Evolutionary conservation across 2,888 invertebrate genomes (phyloP), one percentile per base, ranked within the genome.

Genomic region (Escarpia spicata): DNA sequence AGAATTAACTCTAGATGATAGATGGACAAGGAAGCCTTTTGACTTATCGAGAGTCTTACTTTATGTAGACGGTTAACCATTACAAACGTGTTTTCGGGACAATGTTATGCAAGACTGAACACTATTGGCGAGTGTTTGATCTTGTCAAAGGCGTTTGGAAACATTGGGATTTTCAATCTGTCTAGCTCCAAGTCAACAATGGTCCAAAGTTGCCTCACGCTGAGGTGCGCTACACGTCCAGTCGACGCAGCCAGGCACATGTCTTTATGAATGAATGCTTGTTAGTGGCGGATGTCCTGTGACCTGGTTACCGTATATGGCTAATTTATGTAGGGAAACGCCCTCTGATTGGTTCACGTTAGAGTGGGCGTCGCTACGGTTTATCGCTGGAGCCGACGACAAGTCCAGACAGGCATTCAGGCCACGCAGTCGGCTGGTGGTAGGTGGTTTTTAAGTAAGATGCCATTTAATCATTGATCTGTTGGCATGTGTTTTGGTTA

Each of bases 281-380:
- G 75, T 75, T 75, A 75, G n/a, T 75, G 75, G 26, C 75, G 75
- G n/a, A 26, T 75, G 75, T 26, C 75, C 75, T 75, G 75, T 75
- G 75, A 75, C 75, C 75, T 75, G 75, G 75, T 75, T 75, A 75
- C 75, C 75, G n/a, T 75, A 75, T 75, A 75, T 26, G 75, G 75
- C 75, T 75, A 75, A 75, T 75, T 75, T 75, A 75, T 75, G 75
- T 75, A 75, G 75, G 75, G 19, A 75, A 26, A 75, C 75, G 75
- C 75, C 6, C 75, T 75, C 26, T 75, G 75, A 75, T 75, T 75
- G 75, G 75, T 75, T 75, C 26, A 26, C n/a, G 75, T 26, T 75
- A 75, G 26, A 75, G 75, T 19, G 75, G 75, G 75, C 75, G 75
- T 15, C 6, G 75, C 75, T 19, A 26, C 75, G 75, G 75, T 75